Evolutionary conservation across 1,140 invertebrate species (phyloP).

Genomic region (Coptotermes formosanus): DNA sequence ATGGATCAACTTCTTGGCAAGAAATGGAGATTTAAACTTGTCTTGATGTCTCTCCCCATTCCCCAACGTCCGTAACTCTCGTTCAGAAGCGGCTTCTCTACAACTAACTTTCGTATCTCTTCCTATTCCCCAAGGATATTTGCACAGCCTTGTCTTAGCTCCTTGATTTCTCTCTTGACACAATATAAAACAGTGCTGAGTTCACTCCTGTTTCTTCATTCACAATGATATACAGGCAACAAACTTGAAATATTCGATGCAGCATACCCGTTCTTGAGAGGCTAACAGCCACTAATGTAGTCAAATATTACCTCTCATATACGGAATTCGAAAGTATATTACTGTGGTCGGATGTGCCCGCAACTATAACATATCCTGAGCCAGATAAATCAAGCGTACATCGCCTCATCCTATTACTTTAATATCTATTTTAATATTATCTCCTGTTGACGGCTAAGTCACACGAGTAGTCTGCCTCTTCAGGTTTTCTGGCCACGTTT

Average conservation of each 20-base stretch:
- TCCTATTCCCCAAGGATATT: neutral
- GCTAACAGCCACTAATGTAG: no score
- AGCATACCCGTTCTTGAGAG: no score
- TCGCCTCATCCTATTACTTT: no score
- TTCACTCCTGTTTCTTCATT: neutral
- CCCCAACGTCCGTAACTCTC: neutral
- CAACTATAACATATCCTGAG: no score
- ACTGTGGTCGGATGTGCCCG: no score
- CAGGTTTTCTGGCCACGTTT: no score
- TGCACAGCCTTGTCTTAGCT: neutral
- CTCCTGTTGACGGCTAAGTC: no score
- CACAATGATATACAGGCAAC: neutral
- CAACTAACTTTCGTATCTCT: neutral
- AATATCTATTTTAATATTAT: no score
- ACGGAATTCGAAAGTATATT: no score
- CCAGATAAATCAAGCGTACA: no score
- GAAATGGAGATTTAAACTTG: neutral
- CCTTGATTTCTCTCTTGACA: neutral
- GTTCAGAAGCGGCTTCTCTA: neutral
- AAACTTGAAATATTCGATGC: neutral
- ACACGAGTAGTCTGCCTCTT: no score
- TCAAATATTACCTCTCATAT: no score
- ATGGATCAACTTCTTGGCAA: neutral
- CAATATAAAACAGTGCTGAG: neutral
- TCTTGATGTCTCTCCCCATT: neutral